Conservation (phyloP, 2,888 invertebrate genomes). For the Philereme vetulata region DNA sequence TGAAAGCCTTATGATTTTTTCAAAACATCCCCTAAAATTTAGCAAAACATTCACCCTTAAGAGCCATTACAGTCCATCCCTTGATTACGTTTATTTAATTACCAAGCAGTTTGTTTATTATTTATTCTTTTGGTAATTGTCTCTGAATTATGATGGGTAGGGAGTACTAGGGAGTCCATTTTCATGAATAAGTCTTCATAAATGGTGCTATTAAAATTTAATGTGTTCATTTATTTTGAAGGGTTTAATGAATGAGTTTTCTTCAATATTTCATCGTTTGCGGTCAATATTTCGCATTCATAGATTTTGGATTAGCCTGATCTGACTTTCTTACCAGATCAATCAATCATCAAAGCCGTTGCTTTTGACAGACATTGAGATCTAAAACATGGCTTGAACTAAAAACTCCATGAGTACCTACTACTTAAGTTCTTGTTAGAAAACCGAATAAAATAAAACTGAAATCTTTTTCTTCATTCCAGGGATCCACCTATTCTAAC, state of each 20-base stretch:
- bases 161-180: constrained; percentile 10
- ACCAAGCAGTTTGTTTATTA: constrained; percentile 41
- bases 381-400: too few species aligned
- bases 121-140: constrained; percentile 41
- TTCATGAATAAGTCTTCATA: constrained; percentile 24
- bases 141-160: constrained; percentile 16
- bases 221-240: constrained; percentile 9
- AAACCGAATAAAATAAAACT: too few species aligned
- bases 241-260: background rate
- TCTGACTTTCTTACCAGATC: too few species aligned
- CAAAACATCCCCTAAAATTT: constrained; percentile 25
- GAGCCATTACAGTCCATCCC: constrained; percentile 34
- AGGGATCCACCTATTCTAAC: constrained; percentile 92
- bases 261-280: too few species aligned
- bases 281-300: too few species aligned
- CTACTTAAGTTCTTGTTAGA: too few species aligned
- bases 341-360: too few species aligned
- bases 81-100: constrained; percentile 48
- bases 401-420: too few species aligned
- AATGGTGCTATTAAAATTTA: constrained; percentile 18
- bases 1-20: constrained; percentile 4
- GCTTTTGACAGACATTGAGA: too few species aligned
- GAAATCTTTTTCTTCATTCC: constrained; percentile 39
- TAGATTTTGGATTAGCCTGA: too few species aligned
- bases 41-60: constrained; percentile 27